phyloP scores from a whole-genome alignment of 2,113 vertebrate genomes.

The Melanotaenia duboulayi region DNA sequence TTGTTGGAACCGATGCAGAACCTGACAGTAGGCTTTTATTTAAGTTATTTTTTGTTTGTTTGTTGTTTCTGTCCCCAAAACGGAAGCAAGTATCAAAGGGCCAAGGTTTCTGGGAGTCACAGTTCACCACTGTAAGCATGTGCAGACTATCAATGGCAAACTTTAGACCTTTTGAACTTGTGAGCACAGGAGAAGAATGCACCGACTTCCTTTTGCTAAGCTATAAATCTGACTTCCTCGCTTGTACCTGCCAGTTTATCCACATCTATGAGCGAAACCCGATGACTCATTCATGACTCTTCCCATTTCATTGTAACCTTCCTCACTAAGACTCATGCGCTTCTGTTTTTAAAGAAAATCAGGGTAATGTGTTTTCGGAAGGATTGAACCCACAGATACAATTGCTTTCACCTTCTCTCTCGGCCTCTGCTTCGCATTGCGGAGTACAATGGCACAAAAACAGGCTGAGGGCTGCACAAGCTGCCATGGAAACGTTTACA shows the following conservation, averaged over 20 bases:
- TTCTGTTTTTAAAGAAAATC: conserved; percentile 5
- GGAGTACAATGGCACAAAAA: conserved; percentile 20
- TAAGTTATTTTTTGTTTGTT: too few relatives aligned
- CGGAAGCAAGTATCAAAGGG: too few relatives aligned
- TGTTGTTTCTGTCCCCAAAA: too few relatives aligned
- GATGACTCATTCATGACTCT: conserved; percentile 4
- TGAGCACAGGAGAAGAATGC: conserved; percentile 9
- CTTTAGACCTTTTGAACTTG: not conserved
- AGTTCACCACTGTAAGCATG: too few relatives aligned
- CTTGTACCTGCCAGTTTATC: not conserved
- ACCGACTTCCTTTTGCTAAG: not conserved
- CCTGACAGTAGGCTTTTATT: too few relatives aligned
- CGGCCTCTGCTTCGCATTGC: conserved; percentile 29
- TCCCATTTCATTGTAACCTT: not conserved
- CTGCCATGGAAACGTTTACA: conserved; percentile 75
- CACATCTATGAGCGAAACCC: not conserved
- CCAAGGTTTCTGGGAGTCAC: too few relatives aligned
- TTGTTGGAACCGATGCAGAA: too few relatives aligned
- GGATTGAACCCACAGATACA: conserved; percentile 34
- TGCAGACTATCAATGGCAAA: not conserved
- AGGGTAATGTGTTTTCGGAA: conserved; percentile 8
- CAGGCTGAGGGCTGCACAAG: conserved; percentile 16
- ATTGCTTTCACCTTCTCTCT: conserved; percentile 51
- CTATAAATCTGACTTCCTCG: conserved; percentile 8
- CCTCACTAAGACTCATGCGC: not conserved